Conservation (phyloP, 2,888 invertebrate species). For the Oxycera nigricornis region DNA sequence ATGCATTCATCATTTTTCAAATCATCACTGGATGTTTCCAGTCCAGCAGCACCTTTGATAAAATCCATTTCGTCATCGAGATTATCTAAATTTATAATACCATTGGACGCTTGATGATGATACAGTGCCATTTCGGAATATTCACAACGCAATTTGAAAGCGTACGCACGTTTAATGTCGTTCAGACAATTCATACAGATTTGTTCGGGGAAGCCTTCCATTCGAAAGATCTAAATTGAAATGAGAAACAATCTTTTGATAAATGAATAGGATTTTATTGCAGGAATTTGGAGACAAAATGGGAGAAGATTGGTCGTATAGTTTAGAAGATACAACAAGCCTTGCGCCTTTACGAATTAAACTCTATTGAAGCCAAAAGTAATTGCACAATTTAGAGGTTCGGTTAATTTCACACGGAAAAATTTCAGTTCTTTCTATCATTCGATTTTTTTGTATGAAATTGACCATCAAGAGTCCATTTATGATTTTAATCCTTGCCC, state of each 20-base stretch:
- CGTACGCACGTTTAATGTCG: constrained; percentile 18
- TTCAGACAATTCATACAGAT: constrained; percentile 20
- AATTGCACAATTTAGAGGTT: neutral
- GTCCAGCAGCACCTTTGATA: neutral
- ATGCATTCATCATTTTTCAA: neutral
- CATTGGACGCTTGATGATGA: constrained; percentile 1
- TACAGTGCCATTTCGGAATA: constrained; percentile 10
- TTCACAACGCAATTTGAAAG: constrained; percentile 34
- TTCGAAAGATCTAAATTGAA: constrained; percentile 6
- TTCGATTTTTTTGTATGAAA: no score
- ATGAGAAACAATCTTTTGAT: neutral
- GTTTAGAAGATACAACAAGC: no score
- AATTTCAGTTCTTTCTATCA: no score
- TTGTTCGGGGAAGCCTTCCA: constrained; percentile 30
- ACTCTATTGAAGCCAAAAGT: neutral
- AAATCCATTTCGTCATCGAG: neutral
- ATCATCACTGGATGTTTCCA: neutral
- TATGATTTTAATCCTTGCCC: no score
- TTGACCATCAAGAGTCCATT: no score
- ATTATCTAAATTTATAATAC: constrained; percentile 21
- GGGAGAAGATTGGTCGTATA: no score
- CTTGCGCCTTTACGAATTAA: no score
- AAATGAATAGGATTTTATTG: no score
- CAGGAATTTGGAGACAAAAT: no score
- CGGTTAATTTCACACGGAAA: no score